phyloP scores from a whole-genome alignment of 2,113 vertebrate genomes.

The Sarotherodon lohbergeri region DNA sequence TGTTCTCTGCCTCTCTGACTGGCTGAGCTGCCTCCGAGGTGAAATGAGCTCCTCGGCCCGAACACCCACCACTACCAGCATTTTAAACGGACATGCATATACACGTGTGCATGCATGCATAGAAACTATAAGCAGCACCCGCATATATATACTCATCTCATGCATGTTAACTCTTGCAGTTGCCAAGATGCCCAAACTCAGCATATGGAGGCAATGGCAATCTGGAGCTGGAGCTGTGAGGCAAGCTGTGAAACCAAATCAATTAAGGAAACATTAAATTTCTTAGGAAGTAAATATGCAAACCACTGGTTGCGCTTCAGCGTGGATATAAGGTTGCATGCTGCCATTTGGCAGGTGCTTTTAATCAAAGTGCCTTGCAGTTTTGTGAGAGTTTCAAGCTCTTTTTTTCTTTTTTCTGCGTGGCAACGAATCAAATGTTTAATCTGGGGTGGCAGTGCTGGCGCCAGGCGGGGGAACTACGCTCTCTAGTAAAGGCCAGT shows the following conservation, averaged over 20 bases:
- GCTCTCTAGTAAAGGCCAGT: neutral
- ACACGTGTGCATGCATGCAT: neutral
- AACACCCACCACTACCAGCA: neutral
- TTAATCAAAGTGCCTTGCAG: neutral
- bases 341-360: slow-evolving; percentile 12
- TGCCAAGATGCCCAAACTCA: neutral
- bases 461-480: neutral
- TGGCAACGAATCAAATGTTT: slow-evolving; percentile 8
- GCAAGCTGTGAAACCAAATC: slow-evolving; percentile 26
- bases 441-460: slow-evolving; percentile 1
- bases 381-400: neutral
- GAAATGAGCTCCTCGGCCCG: neutral
- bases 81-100: neutral
- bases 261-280: slow-evolving; percentile 22
- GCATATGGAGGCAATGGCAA: neutral
- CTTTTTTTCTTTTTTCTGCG: neutral
- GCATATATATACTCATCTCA: neutral
- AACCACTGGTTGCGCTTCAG: neutral
- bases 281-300: slow-evolving; percentile 20
- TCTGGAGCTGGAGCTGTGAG: neutral
- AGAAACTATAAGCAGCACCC: neutral
- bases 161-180: neutral
- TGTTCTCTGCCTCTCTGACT: slow-evolving; percentile 3
- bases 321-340: neutral
- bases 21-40: slow-evolving; percentile 1